A percentile compares a stretch with the other conserved stretches of the same genome.
phyloP scores from a whole-genome alignment of 2,797 vertebrate genomes.

The Sus cebifrons region DNA sequence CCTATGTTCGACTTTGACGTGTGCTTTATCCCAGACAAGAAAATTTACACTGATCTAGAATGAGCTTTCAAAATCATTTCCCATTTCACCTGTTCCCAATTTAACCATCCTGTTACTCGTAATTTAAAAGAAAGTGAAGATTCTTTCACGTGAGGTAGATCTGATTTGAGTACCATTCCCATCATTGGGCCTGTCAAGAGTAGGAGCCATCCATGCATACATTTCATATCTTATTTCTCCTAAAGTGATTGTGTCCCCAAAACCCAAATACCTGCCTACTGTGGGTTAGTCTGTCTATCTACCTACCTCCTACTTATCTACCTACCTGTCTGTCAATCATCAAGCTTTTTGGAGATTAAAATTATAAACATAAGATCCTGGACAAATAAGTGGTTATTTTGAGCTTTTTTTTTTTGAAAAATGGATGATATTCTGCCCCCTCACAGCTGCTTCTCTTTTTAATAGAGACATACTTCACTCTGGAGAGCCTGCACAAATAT shows the following conservation, averaged over 20 bases:
- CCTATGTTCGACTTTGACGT: neutral
- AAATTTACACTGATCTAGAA: constrained; percentile 26
- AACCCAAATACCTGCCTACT: neutral
- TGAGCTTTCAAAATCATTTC: constrained; percentile 12
- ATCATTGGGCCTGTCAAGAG: neutral
- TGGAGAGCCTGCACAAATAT: neutral
- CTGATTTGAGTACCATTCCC: neutral
- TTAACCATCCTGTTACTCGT: constrained; percentile 44
- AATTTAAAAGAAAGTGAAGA: constrained; percentile 37
- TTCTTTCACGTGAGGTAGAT: constrained; percentile 50
- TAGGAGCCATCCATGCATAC: neutral
- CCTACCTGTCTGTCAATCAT: neutral
- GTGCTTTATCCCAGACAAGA: neutral
- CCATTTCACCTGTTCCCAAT: neutral
- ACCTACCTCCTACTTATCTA: neutral
- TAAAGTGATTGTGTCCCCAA: neutral
- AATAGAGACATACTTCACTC: neutral
- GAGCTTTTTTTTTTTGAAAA: neutral
- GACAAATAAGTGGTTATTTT: neutral
- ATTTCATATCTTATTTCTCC: neutral
- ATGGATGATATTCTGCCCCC: neutral
- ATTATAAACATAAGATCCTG: neutral
- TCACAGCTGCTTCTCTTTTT: neutral
- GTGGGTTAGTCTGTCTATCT: neutral
- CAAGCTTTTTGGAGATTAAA: neutral